phyloP scores from a whole-genome alignment of 2,888 invertebrate genomes.

The Microctonus hyperodae region DNA sequence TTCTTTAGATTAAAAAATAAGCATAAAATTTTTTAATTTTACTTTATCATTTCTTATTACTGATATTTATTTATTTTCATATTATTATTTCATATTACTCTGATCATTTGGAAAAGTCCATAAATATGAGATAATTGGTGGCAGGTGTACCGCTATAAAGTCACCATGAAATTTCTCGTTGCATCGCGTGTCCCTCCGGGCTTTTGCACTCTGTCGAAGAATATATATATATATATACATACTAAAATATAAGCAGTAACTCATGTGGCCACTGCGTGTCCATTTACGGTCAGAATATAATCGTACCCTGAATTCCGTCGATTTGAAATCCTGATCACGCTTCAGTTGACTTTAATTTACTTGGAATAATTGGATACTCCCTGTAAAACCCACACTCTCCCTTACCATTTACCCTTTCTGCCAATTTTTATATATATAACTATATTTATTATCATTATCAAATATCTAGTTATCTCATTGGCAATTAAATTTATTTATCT shows the following conservation, averaged over 20 bases:
- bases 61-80: not conserved
- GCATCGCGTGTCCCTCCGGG: constrained; percentile 40
- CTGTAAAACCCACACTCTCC: not conserved
- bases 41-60: constrained; percentile 1
- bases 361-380: constrained; percentile 25
- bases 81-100: not conserved
- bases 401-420: not conserved
- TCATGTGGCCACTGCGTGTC: constrained; percentile 13
- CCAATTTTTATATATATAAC: not conserved
- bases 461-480: constrained; percentile 20
- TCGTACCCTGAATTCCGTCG: constrained; percentile 32
- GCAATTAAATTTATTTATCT: constrained; percentile 24
- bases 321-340: constrained; percentile 34
- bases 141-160: constrained; percentile 41
- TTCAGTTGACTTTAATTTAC: constrained; percentile 26
- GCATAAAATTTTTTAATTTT: not conserved
- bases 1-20: not conserved
- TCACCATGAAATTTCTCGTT: constrained; percentile 40
- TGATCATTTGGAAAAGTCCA: constrained; percentile 44
- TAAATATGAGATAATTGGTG: constrained; percentile 48
- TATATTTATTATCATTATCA: not conserved
- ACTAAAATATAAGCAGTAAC: not conserved
- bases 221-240: constrained; percentile 6
- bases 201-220: constrained; percentile 24
- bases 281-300: constrained; percentile 32